Base-by-base conservation (phyloP, 37 sponge, comb jelly and placozoan genomes). In the Tethya wilhelma region DNA sequence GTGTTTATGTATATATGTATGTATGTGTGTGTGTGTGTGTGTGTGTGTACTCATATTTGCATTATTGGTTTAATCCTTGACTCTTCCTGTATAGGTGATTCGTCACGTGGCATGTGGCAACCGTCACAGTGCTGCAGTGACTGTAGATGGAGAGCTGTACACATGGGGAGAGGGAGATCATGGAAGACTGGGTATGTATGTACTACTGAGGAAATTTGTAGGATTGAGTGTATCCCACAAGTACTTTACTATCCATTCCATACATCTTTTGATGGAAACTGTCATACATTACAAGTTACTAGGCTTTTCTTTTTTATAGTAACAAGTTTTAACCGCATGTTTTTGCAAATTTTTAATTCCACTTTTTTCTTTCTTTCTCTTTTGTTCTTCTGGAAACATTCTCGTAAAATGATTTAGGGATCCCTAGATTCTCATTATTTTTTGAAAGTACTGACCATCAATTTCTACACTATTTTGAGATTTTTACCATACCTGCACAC, bases 141-240 rank as follows among this genome's bases (percentile, higher is more conserved):
- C 94, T 43, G 37, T 71, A 32, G 89, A 80, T 34, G 89, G 90
- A 60, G 91, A 89, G 36, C 87, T 97, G 31, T 97, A 88, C 77
- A 97, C 97, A 33, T 97, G 97, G 97, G 97, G 97, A 42, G 91
- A 91, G 32, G 97, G 97, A 0, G 94, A 93, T 34, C 46, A 86
- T 37, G 97, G 97, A 12, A 86, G 91, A 74, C 75, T 97, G n/a
- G 97, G 96, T 92, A 38, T 84, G 84, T 28, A n/a, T n/a, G n/a
- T n/a, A n/a, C n/a, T n/a, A n/a, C 55, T 49, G 17, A 49, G 55
- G 55, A 49, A 9, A 49, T 49, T 49, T 49, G 55, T 19, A 49
- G n/a, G n/a, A n/a, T n/a, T n/a, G n/a, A n/a, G n/a, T 49, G 9
- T 49, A 19, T 49, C 17, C 9, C 14, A 17, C 55, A 49, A 19